These are phyloP conservation scores for Craniophora ligustri DNA, from an alignment of 2,888 invertebrate genomes.

Conservation along the genomic window DNA sequence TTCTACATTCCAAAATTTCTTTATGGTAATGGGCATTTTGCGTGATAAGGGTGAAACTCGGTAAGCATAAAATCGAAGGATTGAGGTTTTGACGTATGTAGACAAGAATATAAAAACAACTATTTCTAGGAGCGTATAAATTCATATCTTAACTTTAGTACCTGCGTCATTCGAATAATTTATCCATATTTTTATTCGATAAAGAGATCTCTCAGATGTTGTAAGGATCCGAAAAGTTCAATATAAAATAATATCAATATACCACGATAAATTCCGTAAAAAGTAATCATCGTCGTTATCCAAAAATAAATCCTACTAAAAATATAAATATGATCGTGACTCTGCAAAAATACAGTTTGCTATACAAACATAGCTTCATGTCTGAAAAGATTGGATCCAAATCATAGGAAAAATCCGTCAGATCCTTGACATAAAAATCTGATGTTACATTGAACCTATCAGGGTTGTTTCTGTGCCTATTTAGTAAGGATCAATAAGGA, in stretches of 20 bases:
- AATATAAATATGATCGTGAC: no score
- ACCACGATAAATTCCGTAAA: no score
- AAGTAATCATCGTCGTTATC: no score
- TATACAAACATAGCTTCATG: background rate
- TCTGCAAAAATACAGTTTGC: no score
- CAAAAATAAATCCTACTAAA: no score
- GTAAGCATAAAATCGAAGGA: slow-evolving; percentile 1
- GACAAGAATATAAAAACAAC: no score
- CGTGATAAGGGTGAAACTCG: slow-evolving; percentile 28
- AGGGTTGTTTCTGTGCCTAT: slow-evolving; percentile 53
- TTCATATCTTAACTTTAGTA: no score
- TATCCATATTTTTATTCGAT: no score
- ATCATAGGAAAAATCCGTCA: slow-evolving; percentile 8
- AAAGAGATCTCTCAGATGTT: no score
- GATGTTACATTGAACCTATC: slow-evolving; percentile 22
- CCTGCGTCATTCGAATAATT: no score
- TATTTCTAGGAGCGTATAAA: background rate
- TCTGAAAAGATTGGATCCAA: background rate
- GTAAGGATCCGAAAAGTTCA: no score
- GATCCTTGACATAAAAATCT: slow-evolving; percentile 20
- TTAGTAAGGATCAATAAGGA: slow-evolving; percentile 62
- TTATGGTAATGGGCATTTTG: slow-evolving; percentile 38
- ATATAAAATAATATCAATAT: no score
- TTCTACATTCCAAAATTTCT: slow-evolving; percentile 30
- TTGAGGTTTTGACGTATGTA: background rate